Evolutionary conservation across 2,113 vertebrate genomes (phyloP), one percentile per base, ranked within the genome.

Genomic region (Aegotheles bennettii): DNA sequence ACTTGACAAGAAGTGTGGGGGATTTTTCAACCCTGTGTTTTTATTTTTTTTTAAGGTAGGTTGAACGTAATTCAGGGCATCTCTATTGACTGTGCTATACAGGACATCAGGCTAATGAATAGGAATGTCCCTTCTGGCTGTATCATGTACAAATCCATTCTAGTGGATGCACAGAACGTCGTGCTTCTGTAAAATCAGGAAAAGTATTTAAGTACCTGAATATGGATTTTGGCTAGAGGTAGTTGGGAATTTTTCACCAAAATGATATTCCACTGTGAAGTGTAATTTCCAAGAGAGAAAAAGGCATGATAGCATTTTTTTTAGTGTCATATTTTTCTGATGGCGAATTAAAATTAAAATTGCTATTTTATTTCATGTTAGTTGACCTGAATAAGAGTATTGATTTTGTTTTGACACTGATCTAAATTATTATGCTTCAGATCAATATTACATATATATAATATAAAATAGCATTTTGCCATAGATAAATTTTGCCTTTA

Each of bases 341-440:
- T 42, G 12, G 48, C 68, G 26, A 87, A 93, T 94, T 89, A 78
- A 89, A 94, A 94, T 84, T 38, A 82, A 89, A 94, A 85, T 82
- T 64, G 36, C 74, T 84, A 18, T 91, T 95, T 92, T 94, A 95
- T 92, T 94, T 96, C 85, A 76, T 68, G n/a, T 91, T 91, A 82
- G 84, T 87, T 94, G 84, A 79, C 89, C 81, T 78, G 89, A 94
- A 84, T 89, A 63, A 59, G 28, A 60, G 28, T 89, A 96, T 95
- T 89, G 95, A 94, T 94, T 96, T 92, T 93, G 28, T 89, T 94
- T 87, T 95, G 93, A 94, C 87, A 94, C 60, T 89, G 80, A 93
- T 93, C 64, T 92, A 94, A 81, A 89, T 71, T 94, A 84, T 93
- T 89, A 91, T 93, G 50, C 64, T 93, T 95, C 60, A 90, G 77